Conservation (phyloP, 2,797 vertebrate species). For the Phrynocephalus guinanensis region DNA sequence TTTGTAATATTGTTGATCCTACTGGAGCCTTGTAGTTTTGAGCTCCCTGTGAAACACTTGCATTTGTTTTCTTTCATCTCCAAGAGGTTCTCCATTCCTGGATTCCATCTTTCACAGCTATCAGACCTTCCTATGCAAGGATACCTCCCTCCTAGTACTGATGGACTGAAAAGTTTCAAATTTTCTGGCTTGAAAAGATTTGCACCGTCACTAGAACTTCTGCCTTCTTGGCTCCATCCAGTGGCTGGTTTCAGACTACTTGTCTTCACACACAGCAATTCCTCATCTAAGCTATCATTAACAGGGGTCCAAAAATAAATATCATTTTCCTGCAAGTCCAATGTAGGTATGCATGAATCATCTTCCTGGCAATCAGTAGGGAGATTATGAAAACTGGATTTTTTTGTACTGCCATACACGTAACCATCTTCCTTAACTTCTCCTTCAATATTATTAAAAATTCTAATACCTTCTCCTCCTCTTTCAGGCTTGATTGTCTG, state of each 20-base stretch:
- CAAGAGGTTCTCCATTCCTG: neutral
- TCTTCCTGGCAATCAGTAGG: neutral
- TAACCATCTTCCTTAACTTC: neutral
- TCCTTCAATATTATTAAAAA: neutral
- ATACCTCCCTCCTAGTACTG: neutral
- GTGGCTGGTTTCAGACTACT: neutral
- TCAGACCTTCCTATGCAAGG: neutral
- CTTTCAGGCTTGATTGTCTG: neutral
- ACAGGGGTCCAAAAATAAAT: conserved; percentile 52
- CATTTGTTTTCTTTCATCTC: neutral
- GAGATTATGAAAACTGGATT: neutral
- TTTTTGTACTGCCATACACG: conserved; percentile 7
- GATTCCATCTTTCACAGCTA: neutral
- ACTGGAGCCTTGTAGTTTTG: neutral
- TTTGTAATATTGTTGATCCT: neutral
- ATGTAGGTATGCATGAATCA: neutral
- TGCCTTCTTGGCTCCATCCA: neutral
- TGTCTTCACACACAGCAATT: conserved; percentile 18
- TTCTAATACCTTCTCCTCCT: neutral
- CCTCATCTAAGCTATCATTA: conserved; percentile 49
- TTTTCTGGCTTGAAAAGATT: neutral
- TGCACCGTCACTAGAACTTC: neutral
- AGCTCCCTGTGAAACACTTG: conserved; percentile 1
- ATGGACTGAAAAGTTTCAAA: neutral
- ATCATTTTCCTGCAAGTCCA: neutral